These are phyloP conservation scores for Ferdinandea cuprea DNA, from an alignment of 2,888 invertebrate genomes.

Conservation along the genomic window DNA sequence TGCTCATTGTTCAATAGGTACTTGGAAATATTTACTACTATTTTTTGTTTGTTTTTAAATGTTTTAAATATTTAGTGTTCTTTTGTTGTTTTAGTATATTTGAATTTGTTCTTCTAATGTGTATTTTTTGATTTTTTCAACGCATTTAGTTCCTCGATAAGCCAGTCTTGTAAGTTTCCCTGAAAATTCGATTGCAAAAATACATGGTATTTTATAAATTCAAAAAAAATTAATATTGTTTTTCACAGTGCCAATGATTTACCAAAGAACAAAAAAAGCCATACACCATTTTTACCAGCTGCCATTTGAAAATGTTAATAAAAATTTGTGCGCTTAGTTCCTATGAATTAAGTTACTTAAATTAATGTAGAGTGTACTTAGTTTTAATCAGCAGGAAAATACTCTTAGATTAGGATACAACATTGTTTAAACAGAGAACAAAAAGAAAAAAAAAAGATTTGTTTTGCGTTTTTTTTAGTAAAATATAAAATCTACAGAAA, in stretches of 20 bases:
- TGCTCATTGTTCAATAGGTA: slow-evolving; percentile 67
- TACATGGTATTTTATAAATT: slow-evolving; percentile 45
- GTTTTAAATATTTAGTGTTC: slow-evolving; percentile 28
- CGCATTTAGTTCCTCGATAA: slow-evolving; percentile 81
- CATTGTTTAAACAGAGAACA: slow-evolving; percentile 10
- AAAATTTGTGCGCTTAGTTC: slow-evolving; percentile 58
- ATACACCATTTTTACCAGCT: slow-evolving; percentile 57
- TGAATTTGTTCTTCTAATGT: slow-evolving; percentile 47
- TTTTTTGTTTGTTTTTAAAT: too few relatives aligned
- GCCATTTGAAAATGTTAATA: slow-evolving; percentile 35
- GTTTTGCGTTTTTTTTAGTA: slow-evolving; percentile 31
- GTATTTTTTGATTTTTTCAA: slow-evolving; percentile 77
- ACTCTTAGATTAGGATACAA: slow-evolving; percentile 9
- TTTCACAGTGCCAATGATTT: slow-evolving; percentile 31
- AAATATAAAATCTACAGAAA: slow-evolving; percentile 24
- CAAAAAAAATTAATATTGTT: slow-evolving; percentile 18
- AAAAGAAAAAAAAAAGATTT: slow-evolving; percentile 15
- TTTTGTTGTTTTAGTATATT: slow-evolving; percentile 6
- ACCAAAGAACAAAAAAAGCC: slow-evolving; percentile 54
- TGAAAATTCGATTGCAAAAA: slow-evolving; percentile 75
- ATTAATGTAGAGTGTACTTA: slow-evolving; percentile 22
- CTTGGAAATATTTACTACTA: slow-evolving; percentile 61
- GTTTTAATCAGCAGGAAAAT: slow-evolving; percentile 26
- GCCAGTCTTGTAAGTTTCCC: slow-evolving; percentile 82
- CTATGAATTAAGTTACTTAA: slow-evolving; percentile 70